These are phyloP conservation scores for Drosophila seguyi DNA, from an alignment of 1,140 invertebrate genomes.

Conservation along the genomic window DNA sequence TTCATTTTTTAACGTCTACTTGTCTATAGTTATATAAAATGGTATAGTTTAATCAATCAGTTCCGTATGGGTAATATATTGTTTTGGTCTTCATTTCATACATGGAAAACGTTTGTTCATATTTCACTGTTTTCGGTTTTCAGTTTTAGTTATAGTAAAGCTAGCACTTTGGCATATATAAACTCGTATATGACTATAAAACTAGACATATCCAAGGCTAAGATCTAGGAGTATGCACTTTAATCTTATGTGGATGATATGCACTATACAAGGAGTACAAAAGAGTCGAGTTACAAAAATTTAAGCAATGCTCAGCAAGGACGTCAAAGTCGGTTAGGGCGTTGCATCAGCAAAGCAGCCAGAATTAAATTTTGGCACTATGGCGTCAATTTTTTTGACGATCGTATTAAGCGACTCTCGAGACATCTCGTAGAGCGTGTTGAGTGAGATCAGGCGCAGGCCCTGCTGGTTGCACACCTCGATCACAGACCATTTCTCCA, in stretches of 20 bases:
- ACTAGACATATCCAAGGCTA: conserved; percentile 51
- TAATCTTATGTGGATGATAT: conserved; percentile 43
- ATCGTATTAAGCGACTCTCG: conserved; percentile 70
- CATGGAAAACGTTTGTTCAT: conserved; percentile 53
- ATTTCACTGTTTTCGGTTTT: conserved; percentile 44
- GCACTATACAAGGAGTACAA: conserved; percentile 38
- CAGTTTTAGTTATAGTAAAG: conserved; percentile 36
- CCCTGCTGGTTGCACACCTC: conserved; percentile 89
- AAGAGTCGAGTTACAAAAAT: conserved; percentile 34
- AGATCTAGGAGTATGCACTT: conserved; percentile 47
- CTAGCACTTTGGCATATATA: conserved; percentile 53
- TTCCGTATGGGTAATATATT: conserved; percentile 56
- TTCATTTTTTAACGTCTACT: conserved; percentile 25
- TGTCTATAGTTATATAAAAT: conserved; percentile 37
- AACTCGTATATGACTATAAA: conserved; percentile 53
- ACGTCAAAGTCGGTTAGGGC: conserved; percentile 25
- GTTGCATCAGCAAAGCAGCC: conserved; percentile 44
- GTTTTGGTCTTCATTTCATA: conserved; percentile 31
- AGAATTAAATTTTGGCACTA: conserved; percentile 74
- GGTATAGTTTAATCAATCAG: conserved; percentile 64
- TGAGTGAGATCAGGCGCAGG: conserved; percentile 78
- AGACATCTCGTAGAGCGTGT: conserved; percentile 77
- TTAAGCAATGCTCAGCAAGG: conserved; percentile 3
- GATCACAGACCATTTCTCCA: conserved; percentile 91
- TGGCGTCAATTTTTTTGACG: conserved; percentile 67